Percentiles rank a stretch among this genome's conserved stretches.
phyloP scores from a whole-genome alignment of 2,113 vertebrate genomes.

The Cryptotis parvus region DNA sequence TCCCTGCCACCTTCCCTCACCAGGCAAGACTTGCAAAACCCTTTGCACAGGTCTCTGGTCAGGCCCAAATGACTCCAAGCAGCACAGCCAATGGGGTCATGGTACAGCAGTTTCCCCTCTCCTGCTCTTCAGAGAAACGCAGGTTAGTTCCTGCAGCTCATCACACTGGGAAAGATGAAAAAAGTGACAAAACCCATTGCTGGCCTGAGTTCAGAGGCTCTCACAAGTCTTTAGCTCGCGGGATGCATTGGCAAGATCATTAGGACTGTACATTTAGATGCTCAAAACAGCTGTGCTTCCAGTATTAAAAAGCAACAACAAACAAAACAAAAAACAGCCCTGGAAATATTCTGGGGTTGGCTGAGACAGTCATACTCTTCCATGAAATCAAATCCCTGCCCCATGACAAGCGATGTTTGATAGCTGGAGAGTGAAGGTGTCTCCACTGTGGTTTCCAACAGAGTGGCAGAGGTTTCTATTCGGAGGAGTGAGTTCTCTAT shows the following conservation, averaged over 20 bases:
- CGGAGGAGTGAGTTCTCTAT: neutral
- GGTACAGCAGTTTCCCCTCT: rapidly evolving
- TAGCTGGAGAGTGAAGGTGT: neutral
- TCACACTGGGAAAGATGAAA: neutral
- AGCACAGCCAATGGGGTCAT: neutral
- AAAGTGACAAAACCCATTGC: neutral
- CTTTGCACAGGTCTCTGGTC: neutral
- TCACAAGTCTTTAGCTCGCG: neutral
- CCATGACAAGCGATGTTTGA: neutral
- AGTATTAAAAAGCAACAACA: too few relatives aligned
- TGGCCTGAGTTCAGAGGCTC: neutral
- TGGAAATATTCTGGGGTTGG: neutral
- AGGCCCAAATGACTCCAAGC: neutral
- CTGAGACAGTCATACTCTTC: neutral
- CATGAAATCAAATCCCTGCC: rapidly evolving
- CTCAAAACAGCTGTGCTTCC: neutral
- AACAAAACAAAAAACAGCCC: too few relatives aligned
- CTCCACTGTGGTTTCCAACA: neutral
- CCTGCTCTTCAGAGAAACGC: neutral
- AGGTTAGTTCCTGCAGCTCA: too few relatives aligned
- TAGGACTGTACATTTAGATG: rapidly evolving
- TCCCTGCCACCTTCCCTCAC: neutral
- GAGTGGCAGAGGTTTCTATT: rapidly evolving
- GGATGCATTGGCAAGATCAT: neutral
- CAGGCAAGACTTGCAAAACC: neutral